These are phyloP conservation scores for Catharus minimus DNA, from an alignment of 2,113 vertebrate species.

Conservation along the genomic window DNA sequence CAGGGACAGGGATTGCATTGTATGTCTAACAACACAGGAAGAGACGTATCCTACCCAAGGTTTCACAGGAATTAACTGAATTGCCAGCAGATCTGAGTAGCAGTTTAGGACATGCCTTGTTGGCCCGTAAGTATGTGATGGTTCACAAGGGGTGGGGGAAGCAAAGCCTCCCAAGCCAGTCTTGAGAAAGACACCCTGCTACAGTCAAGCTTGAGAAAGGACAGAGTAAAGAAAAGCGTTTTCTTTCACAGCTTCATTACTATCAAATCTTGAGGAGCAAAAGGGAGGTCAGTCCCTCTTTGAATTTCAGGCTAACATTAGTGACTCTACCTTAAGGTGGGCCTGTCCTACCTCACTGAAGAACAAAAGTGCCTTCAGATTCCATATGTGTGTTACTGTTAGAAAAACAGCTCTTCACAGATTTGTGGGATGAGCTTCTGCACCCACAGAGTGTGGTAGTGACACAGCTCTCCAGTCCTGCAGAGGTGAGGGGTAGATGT, in stretches of 20 bases:
- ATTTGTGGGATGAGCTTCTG: rapidly evolving
- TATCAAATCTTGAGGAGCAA: background rate
- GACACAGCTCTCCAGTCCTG: background rate
- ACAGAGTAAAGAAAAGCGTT: background rate
- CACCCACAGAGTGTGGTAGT: rapidly evolving
- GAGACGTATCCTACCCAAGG: background rate
- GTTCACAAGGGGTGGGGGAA: background rate
- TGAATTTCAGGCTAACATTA: background rate
- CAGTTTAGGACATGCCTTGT: background rate
- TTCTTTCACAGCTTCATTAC: background rate
- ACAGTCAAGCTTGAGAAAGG: background rate
- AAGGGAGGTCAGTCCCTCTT: background rate
- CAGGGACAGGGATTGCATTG: background rate
- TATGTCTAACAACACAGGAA: background rate
- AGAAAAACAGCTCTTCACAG: background rate
- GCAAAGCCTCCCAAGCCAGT: background rate
- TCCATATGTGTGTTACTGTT: background rate
- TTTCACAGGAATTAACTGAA: background rate
- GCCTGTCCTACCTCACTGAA: background rate
- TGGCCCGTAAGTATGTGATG: background rate
- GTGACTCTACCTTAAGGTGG: background rate
- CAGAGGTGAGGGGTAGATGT: background rate
- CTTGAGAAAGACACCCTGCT: background rate
- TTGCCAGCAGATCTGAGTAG: background rate
- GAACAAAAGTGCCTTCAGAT: background rate